Percentiles rank a stretch among this genome's conserved stretches.
Evolutionary conservation across 2,888 invertebrate genomes (phyloP).

Genomic region (Phymatocera aterrima): DNA sequence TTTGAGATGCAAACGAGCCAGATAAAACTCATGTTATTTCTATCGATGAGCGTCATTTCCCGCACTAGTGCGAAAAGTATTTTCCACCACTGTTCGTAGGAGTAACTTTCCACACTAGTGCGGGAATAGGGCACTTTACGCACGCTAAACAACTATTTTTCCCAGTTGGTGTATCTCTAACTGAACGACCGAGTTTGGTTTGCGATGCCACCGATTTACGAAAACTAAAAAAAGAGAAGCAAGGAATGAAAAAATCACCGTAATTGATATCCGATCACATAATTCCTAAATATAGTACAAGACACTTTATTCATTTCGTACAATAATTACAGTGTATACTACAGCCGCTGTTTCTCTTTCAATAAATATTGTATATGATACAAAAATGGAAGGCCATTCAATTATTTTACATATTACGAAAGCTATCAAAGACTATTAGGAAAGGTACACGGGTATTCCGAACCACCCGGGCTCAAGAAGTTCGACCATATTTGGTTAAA

Average conservation of each 20-base stretch:
- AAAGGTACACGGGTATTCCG: neutral
- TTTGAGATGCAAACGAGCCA: no score
- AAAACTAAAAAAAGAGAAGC: neutral
- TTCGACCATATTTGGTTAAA: neutral
- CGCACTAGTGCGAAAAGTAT: no score
- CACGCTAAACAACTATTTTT: no score
- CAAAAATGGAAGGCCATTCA: neutral
- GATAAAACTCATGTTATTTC: no score
- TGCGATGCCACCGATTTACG: no score
- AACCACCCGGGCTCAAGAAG: neutral
- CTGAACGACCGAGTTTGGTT: no score
- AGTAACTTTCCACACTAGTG: no score
- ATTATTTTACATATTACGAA: neutral
- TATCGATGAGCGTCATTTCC: no score
- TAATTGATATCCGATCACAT: neutral
- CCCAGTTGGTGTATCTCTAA: no score
- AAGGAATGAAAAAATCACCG: neutral
- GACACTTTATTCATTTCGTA: constrained; percentile 11
- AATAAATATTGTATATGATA: constrained; percentile 41
- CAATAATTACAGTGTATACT: neutral
- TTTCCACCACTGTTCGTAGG: no score
- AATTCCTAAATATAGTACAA: neutral
- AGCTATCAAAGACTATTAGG: neutral
- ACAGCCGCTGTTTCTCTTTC: neutral
- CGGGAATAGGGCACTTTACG: no score